Evolutionary conservation across 1,140 invertebrate species (phyloP).

Genomic region (Calycopis cecrops): DNA sequence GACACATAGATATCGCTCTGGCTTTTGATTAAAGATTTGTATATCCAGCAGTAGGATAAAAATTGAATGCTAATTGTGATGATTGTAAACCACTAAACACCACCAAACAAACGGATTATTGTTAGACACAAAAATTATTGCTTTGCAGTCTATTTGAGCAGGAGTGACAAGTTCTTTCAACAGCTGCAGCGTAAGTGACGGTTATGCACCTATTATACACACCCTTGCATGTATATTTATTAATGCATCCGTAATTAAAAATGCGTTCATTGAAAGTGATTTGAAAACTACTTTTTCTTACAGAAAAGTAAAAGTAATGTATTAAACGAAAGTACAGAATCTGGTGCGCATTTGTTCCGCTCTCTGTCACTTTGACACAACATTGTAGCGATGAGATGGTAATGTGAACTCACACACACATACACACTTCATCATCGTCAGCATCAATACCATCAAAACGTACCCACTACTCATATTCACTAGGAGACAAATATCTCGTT

Average conservation of each 20-base stretch:
- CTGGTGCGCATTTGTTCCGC: slow-evolving; percentile 60
- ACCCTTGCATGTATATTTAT: not conserved
- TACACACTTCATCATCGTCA: no score
- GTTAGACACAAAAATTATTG: no score
- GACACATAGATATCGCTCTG: no score
- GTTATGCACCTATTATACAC: not conserved
- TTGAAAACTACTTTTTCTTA: slow-evolving; percentile 22
- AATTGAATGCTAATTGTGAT: no score
- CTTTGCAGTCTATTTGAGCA: no score
- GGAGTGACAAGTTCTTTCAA: not conserved
- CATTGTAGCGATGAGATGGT: not conserved
- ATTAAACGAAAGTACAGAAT: slow-evolving; percentile 7
- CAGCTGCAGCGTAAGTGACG: not conserved
- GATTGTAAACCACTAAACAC: not conserved
- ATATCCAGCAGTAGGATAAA: no score
- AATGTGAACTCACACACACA: no score
- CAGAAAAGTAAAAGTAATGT: slow-evolving; percentile 63
- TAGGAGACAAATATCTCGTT: no score
- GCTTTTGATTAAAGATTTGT: no score
- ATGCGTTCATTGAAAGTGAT: not conserved
- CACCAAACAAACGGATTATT: not conserved
- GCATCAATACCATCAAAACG: no score
- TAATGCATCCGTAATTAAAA: not conserved
- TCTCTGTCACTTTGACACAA: slow-evolving; percentile 35
- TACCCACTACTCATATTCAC: no score